phyloP scores from a whole-genome alignment of 2,888 invertebrate species.

The Philaethria dido region DNA sequence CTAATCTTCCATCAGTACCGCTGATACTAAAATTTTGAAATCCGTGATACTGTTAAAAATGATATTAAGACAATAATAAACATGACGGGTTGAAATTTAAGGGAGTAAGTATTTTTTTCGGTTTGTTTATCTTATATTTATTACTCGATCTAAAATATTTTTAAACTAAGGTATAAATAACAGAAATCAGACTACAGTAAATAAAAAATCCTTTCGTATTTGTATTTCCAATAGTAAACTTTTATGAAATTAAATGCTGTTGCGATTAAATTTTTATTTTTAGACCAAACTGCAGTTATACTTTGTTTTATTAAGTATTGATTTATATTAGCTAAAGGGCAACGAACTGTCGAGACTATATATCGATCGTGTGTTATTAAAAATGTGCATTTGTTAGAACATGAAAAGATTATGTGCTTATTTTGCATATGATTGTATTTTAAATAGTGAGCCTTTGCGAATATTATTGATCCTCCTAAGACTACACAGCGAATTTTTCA shows the following conservation, averaged over 20 bases:
- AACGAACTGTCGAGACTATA: slow-evolving; percentile 23
- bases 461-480: not conserved
- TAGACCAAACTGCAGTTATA: not conserved
- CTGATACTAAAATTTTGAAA: slow-evolving; percentile 29
- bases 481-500: slow-evolving; percentile 4
- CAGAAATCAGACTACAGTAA: not conserved
- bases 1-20: slow-evolving; percentile 4
- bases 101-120: slow-evolving; percentile 22
- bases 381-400: slow-evolving; percentile 11
- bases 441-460: slow-evolving; percentile 4
- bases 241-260: slow-evolving; percentile 17
- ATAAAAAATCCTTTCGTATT: not conserved
- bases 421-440: slow-evolving; percentile 2
- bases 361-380: slow-evolving; percentile 12
- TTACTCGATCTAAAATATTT: not conserved
- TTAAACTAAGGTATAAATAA: not conserved
- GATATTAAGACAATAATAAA: slow-evolving; percentile 26
- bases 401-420: too few relatives aligned
- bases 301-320: slow-evolving; percentile 25
- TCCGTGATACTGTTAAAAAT: slow-evolving; percentile 21
- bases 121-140: not conserved
- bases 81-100: slow-evolving; percentile 21
- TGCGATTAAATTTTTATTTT: slow-evolving; percentile 27
- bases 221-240: not conserved
- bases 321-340: slow-evolving; percentile 30